Evolutionary conservation across 2,888 invertebrate genomes (phyloP), one percentile per base, ranked within the genome.

Genomic region (Brachyptera risi): DNA sequence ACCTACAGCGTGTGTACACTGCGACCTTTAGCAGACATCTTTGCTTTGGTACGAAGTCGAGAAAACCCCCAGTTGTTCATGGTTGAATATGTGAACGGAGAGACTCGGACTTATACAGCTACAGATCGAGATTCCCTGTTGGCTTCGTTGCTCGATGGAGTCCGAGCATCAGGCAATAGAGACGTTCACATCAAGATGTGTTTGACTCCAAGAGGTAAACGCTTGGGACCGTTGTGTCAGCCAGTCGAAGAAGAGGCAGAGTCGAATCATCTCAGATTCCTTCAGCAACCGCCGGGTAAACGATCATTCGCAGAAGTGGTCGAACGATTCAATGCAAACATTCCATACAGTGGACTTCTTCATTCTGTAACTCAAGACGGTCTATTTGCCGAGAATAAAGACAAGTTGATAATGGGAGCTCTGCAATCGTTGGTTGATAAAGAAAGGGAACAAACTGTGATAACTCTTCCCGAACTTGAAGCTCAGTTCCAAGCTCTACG

Each of bases 331-430:
- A 99, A 99, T 78, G 92, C 95, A 54, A 99, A 99, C 76, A 86
- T 97, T 69, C 94, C 98, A 2, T 99, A 98, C 79, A 96, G 94
- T 76, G 99, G 99, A 19, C 85, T 99, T 56, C 85, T 94, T 66
- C 96, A 98, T 77, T 94, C 97, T 68, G 90, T 95, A 66, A 92
- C 95, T 23, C 94, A 95, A 79, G 98, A 98, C 78, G 92, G 96
- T 65, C 81, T 98, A 66, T 98, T 97, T 80, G 90, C 96, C 7
- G 94, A 98, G 78, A 99, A 97, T 78, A 99, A 99, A 74, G 98
- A 98, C 76, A 96, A 96, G 76, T 77, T 97, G 67, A 98, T 99
- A 68, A 86, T 90, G 35, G 88, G 87, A 31, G 95, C 96, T n/a
- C 75, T 99, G 66, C 87, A 86, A 69, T 85, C 94, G 0, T 79